Base-by-base conservation (phyloP, 2,113 vertebrate species). In the Podilymbus podiceps region DNA sequence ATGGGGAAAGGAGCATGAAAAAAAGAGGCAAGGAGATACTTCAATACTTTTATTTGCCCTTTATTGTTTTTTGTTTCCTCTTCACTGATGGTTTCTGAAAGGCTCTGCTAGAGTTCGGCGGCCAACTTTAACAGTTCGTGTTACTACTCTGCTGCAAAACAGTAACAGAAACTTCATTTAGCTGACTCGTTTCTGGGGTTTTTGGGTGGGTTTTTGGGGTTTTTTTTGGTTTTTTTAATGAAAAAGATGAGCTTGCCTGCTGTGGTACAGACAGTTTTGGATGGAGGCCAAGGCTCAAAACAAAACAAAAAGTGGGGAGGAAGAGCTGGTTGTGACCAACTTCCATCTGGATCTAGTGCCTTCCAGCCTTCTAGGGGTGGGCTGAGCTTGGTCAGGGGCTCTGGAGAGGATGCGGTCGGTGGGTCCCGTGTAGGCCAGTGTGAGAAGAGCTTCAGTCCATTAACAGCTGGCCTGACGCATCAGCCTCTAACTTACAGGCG, bases 401-500 rank as follows among this genome's bases (percentile, higher is more conserved):
- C 18, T 21, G 38, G 63, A 23, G 88, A 4, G 30, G 23, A 12
- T 14, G 46, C 2, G 53, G 6, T 35, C 6, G 1, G 22, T 23
- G 53, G 69, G 31, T 17, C n/a, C 28, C 5, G 15, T 5, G 27
- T 14, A 6, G 38, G 27, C 33, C 14, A 6, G 25, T 0, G 38
- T 28, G 38, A n/a, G 23, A 25, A 11, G 49, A 2, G 40, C 56
- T 46, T 8, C 23, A 10, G 5, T 6, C 28, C 10, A 3, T 19
- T 5, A 4, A 16, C 17, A 18, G 53, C 63, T 16, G 35, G 21
- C 53, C 73, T 6, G 31, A 17, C 31, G 2, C 10, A 15, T 17
- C 33, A 31, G 53, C 73, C 38, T 44, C 46, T 21, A 1, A 11
- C 9, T 24, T 6, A 9, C 1, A 3, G 24, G 1, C 2, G 2